A percentile compares a stretch with the other conserved stretches of the same genome.
Conservation (phyloP, 2,888 invertebrate species). For the Pycnomerus fuliginosus region DNA sequence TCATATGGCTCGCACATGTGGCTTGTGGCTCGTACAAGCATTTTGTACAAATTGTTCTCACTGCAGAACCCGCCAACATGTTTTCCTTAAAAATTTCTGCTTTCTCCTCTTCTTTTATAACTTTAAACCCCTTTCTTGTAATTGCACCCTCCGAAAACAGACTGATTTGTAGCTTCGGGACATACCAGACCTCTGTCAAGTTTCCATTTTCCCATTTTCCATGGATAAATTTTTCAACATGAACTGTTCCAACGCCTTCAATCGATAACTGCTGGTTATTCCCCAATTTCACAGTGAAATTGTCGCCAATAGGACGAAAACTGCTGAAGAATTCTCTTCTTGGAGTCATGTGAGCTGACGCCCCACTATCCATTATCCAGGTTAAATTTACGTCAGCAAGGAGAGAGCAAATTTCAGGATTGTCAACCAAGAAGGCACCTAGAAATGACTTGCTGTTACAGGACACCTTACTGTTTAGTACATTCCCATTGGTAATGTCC, state of each 20-base stretch:
- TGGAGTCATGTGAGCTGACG: not conserved
- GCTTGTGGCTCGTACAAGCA: too few relatives aligned
- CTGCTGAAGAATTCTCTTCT: not conserved
- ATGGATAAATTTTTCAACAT: not conserved
- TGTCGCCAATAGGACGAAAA: not conserved
- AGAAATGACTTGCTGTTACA: too few relatives aligned
- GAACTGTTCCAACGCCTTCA: not conserved
- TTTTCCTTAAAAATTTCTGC: too few relatives aligned
- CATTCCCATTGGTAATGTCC: not conserved
- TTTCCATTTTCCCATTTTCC: constrained; percentile 26
- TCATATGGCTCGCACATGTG: too few relatives aligned
- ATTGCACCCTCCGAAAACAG: constrained; percentile 39
- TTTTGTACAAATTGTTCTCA: too few relatives aligned
- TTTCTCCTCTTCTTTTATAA: too few relatives aligned
- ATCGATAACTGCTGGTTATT: not conserved
- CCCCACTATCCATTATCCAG: not conserved
- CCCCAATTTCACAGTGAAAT: not conserved
- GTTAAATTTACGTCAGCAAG: constrained; percentile 1
- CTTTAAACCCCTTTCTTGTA: constrained; percentile 25
- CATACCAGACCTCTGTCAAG: constrained; percentile 32
- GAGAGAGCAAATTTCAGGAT: too few relatives aligned
- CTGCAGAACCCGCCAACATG: too few relatives aligned
- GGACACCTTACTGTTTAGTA: too few relatives aligned
- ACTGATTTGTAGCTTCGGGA: constrained; percentile 36
- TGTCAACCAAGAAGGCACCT: too few relatives aligned